Evolutionary conservation across 2,113 vertebrate genomes (phyloP).

Genomic region (Ceyx margarethae): DNA sequence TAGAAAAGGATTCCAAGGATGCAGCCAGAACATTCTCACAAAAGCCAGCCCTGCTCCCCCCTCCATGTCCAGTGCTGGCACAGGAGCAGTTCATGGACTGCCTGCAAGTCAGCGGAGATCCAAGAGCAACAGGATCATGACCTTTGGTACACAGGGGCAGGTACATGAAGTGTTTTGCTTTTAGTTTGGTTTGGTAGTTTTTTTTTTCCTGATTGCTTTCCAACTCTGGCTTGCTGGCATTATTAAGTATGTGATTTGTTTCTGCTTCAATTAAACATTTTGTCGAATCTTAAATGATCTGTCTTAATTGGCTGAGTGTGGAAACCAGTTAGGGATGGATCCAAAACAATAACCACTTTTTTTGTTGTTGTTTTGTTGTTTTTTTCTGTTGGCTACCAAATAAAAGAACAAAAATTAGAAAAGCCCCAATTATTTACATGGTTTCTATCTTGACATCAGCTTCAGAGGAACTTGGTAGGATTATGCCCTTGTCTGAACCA

Average conservation of each 20-base stretch:
- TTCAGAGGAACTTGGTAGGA: background rate
- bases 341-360: conserved; percentile 17
- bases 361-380: background rate
- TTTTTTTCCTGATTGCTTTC: background rate
- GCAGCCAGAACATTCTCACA: background rate
- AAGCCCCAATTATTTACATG: background rate
- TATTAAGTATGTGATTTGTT: background rate
- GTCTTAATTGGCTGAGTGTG: conserved; percentile 26
- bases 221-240: background rate
- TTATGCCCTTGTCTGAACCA: background rate
- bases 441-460: background rate
- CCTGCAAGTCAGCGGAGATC: background rate
- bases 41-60: background rate
- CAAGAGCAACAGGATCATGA: background rate
- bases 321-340: conserved; percentile 36
- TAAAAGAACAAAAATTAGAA: background rate
- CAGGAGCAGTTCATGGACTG: rapidly evolving
- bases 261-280: conserved; percentile 25
- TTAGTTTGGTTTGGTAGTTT: background rate
- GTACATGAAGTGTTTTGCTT: background rate
- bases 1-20: background rate
- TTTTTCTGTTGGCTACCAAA: background rate
- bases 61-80: background rate
- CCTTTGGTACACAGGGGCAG: background rate
- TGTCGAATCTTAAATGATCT: conserved; percentile 33